Conservation (phyloP, 2,113 vertebrate species). For the Trogon melanurus region DNA sequence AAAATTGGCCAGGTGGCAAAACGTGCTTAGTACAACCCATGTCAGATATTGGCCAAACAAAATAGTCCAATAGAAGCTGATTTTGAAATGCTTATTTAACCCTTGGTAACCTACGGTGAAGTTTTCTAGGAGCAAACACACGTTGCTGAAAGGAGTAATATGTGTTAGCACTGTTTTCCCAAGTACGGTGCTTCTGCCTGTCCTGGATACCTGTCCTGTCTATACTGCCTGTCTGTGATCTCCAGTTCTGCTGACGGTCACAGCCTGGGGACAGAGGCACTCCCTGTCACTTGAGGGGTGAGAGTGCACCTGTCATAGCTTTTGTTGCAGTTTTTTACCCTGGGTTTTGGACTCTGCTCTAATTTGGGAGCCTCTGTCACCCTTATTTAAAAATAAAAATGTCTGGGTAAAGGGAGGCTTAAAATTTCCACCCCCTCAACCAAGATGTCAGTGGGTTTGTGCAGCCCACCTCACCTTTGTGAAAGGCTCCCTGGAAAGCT, state of each 20-base stretch:
- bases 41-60: conserved; percentile 73
- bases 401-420: background rate
- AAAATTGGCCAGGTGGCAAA: conserved; percentile 75
- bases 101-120: background rate
- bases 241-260: background rate
- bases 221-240: background rate
- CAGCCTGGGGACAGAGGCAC: background rate
- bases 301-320: background rate
- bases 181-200: rapidly evolving
- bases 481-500: background rate
- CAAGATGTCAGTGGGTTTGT: background rate
- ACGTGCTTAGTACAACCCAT: conserved; percentile 61
- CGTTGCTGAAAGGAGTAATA: background rate
- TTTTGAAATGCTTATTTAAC: conserved; percentile 63
- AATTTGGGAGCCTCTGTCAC: background rate
- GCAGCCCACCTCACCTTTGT: background rate
- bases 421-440: background rate
- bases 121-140: background rate
- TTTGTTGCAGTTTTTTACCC: background rate
- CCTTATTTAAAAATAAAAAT: background rate
- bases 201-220: background rate
- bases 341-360: background rate
- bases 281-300: background rate
- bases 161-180: background rate
- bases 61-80: conserved; percentile 62